Evolutionary conservation across 2,797 vertebrate species (phyloP).

Genomic region (Tapera naevia): DNA sequence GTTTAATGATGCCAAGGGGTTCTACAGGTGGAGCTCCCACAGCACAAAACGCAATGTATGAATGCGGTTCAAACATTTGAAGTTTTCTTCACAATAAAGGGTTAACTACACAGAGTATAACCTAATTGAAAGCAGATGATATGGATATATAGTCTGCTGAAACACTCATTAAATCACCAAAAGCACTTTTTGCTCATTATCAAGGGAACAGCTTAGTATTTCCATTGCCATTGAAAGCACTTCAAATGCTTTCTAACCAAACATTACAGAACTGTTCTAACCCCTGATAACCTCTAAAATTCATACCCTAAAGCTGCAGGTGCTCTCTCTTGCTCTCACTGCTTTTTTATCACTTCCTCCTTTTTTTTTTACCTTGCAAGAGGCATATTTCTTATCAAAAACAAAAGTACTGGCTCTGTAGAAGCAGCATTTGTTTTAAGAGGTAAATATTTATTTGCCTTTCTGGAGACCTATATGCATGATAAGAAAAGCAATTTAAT

Average conservation of each 20-base stretch:
- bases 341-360: conserved; percentile 22
- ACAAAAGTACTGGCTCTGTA: conserved; percentile 23
- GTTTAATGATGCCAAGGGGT: background rate
- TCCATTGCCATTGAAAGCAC: background rate
- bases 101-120: background rate
- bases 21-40: background rate
- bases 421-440: conserved; percentile 41
- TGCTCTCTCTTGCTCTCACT: background rate
- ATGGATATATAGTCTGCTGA: background rate
- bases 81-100: background rate
- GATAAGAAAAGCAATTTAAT: conserved; percentile 56
- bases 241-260: conserved; percentile 61
- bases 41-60: rapidly evolving
- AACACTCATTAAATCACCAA: background rate
- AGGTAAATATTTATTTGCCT: conserved; percentile 56
- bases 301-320: conserved; percentile 34
- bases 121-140: background rate
- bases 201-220: background rate
- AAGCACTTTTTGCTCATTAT: conserved; percentile 13
- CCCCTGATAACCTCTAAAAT: conserved; percentile 55
- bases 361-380: background rate
- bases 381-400: conserved; percentile 41
- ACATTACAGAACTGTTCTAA: conserved; percentile 38
- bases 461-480: background rate
- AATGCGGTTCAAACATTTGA: background rate